Conservation (phyloP, 2,888 invertebrate species). For the Aspidiotus destructor region DNA sequence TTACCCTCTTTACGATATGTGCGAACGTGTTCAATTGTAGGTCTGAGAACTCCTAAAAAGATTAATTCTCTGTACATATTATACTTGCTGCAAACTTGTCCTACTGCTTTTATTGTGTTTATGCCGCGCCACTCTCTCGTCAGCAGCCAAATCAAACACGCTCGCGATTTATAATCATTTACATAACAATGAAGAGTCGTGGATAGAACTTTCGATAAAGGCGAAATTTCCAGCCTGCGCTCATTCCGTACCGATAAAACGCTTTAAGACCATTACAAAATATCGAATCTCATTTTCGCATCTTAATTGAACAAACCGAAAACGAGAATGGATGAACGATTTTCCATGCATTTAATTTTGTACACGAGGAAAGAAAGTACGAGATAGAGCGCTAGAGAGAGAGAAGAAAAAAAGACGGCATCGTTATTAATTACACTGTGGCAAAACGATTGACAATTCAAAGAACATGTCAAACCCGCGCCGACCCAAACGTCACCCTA, state of each 20-base stretch:
- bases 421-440: constrained; percentile 6
- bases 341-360: no score
- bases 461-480: constrained; percentile 26
- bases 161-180: neutral
- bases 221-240: neutral
- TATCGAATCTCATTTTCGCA: neutral
- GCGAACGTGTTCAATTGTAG: no score
- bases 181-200: neutral
- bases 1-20: no score
- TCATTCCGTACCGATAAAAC: neutral
- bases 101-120: neutral
- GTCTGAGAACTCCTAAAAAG: no score
- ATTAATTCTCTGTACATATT: neutral
- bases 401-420: neutral
- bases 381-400: neutral
- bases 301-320: neutral
- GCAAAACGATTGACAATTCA: no score
- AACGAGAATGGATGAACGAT: no score
- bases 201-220: neutral
- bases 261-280: neutral
- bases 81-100: neutral
- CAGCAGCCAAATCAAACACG: neutral
- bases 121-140: neutral
- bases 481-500: constrained; percentile 26
- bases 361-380: neutral